Evolutionary conservation across 1,140 invertebrate species (phyloP).

Genomic region (Pseudomyrmex dendroicus): DNA sequence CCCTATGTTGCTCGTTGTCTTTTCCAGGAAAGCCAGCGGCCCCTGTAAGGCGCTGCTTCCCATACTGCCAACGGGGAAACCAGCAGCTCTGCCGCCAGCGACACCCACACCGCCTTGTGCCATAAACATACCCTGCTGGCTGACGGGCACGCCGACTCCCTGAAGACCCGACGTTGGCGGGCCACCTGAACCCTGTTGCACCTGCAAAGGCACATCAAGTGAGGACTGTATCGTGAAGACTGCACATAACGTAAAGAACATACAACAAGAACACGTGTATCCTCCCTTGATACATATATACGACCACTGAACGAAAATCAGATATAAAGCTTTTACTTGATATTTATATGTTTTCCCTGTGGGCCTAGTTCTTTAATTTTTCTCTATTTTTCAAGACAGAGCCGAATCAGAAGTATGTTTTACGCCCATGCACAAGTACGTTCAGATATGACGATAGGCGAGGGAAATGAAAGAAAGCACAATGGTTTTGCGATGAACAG

Average conservation of each 20-base stretch:
- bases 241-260: neutral
- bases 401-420: constrained; percentile 26
- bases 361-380: neutral
- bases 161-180: constrained; percentile 78
- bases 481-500: constrained; percentile 81
- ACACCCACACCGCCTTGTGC: constrained; percentile 70
- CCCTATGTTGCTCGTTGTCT: constrained; percentile 90
- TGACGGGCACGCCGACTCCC: constrained; percentile 82
- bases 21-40: constrained; percentile 89
- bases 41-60: constrained; percentile 86
- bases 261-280: neutral
- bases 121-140: constrained; percentile 83
- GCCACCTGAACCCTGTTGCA: constrained; percentile 79
- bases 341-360: neutral
- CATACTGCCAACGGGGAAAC: constrained; percentile 78
- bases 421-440: constrained; percentile 67
- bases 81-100: constrained; percentile 69
- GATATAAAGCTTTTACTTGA: constrained; percentile 8
- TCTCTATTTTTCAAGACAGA: neutral
- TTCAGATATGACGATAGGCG: constrained; percentile 65
- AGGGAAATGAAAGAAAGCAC: constrained; percentile 84
- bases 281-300: neutral
- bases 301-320: neutral
- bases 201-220: constrained; percentile 74
- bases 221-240: neutral